Evolutionary conservation across 2,888 invertebrate genomes (phyloP), one percentile per base, ranked within the genome.

Genomic region (Amblyjoppa fuscipennis): DNA sequence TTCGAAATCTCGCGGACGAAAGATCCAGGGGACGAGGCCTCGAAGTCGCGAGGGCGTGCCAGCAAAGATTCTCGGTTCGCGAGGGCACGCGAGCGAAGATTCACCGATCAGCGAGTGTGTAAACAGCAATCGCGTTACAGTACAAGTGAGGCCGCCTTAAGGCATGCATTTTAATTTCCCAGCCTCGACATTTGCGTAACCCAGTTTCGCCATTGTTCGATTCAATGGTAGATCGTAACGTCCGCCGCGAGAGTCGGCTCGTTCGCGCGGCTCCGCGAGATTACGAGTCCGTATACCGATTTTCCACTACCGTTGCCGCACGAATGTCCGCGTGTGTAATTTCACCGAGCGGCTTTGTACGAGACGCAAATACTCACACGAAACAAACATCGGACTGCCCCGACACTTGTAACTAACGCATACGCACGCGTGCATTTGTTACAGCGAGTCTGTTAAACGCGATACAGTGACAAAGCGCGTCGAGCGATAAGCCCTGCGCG

Each of bases 121-220:
- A 53, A 82, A 70, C 53, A 49, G 56, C 64, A 11, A 53, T 25
- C 28, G 61, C 25, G n/a, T 78, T 76, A 61, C 64, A 74, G 20
- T 20, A 68, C 28, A 25, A 31, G 51, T 77, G 85, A 88, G 87
- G 86, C 86, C 87, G 83, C 84, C 89, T 89, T 89, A 82, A 87
- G 86, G 88, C 90, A 89, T 90, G 91, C 92, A 91, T 91, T 93
- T 93, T 92, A 93, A 93, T 93, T 93, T 92, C 77, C 90, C 91
- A 92, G 92, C 92, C 92, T 92, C 93, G 93, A 92, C 93, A 93
- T 93, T 93, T 93, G 93, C 92, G 93, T 93, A 93, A 93, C 93
- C 93, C 92, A 93, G 93, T 93, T 93, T 93, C 92, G 91, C 92
- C 92, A 93, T 93, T 93, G 93, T 93, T 93, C 92, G 90, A 93